Conservation (phyloP, 1,140 invertebrate species). For the Mesaphorura yosii region DNA sequence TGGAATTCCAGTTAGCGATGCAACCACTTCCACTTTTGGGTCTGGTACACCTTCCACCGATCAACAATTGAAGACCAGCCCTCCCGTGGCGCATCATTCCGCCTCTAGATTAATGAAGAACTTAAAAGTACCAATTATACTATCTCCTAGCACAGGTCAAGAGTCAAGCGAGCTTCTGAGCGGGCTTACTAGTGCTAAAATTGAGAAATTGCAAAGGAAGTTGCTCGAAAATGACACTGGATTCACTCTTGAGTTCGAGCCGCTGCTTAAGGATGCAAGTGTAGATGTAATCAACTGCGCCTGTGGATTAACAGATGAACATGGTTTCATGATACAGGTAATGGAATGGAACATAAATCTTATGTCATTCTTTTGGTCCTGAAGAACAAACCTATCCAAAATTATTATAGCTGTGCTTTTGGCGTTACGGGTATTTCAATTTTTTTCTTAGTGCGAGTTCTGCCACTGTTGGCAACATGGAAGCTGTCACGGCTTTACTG, state of each 20-base stretch:
- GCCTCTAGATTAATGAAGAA: no score
- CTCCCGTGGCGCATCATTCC: no score
- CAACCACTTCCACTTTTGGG: no score
- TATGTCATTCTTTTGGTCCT: background rate
- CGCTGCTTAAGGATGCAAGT: slow-evolving; percentile 37
- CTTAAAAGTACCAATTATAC: no score
- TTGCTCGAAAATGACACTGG: background rate
- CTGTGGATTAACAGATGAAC: slow-evolving; percentile 71
- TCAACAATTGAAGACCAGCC: no score
- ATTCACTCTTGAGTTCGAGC: background rate
- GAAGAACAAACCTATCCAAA: background rate
- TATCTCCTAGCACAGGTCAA: no score
- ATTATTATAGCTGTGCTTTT: background rate
- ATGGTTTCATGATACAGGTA: slow-evolving; percentile 75
- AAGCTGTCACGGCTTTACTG: slow-evolving; percentile 67
- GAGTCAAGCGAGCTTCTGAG: background rate
- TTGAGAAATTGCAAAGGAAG: background rate
- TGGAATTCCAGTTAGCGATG: no score
- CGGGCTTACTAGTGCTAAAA: slow-evolving; percentile 2
- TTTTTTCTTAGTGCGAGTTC: slow-evolving; percentile 60
- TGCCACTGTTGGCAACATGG: slow-evolving; percentile 92
- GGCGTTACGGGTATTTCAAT: no score
- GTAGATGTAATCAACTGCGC: slow-evolving; percentile 76
- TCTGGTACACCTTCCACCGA: no score
- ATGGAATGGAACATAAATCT: slow-evolving; percentile 12